phyloP scores from a whole-genome alignment of 2,113 vertebrate species.

The Phaetusa simplex region DNA sequence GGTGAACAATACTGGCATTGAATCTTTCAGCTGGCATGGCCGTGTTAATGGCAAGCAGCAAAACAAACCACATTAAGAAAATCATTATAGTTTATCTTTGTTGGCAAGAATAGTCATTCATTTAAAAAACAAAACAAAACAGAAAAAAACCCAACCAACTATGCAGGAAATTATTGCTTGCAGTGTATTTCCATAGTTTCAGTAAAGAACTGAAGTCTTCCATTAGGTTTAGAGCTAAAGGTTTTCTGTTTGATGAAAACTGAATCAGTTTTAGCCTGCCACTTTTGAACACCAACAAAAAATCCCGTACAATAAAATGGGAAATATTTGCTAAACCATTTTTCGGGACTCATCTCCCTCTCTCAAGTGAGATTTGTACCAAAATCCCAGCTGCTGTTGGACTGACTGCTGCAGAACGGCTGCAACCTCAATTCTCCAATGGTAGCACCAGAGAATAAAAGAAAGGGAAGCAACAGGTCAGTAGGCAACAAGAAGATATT shows the following conservation, averaged over 20 bases:
- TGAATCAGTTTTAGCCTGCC: neutral
- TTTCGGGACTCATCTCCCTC: neutral
- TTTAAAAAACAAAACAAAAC: neutral
- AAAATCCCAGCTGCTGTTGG: neutral
- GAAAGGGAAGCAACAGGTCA: rapidly evolving
- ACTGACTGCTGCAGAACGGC: rapidly evolving
- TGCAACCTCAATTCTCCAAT: neutral
- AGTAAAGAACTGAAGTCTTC: neutral
- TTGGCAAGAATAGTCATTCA: neutral
- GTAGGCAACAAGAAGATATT: neutral
- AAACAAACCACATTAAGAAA: neutral
- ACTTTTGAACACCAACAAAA: neutral
- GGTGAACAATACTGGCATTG: neutral
- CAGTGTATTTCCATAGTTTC: neutral
- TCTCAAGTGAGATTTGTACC: neutral
- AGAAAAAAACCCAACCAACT: neutral
- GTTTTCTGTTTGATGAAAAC: neutral
- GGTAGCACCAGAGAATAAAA: neutral
- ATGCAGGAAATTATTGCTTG: neutral
- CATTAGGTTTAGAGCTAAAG: neutral
- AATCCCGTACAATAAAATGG: neutral
- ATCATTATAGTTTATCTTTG: neutral
- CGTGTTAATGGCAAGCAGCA: neutral
- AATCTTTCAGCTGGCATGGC: neutral
- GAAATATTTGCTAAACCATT: neutral